These are phyloP conservation scores for Rhabdornis inornatus DNA, from an alignment of 2,113 vertebrate species.

Conservation along the genomic window DNA sequence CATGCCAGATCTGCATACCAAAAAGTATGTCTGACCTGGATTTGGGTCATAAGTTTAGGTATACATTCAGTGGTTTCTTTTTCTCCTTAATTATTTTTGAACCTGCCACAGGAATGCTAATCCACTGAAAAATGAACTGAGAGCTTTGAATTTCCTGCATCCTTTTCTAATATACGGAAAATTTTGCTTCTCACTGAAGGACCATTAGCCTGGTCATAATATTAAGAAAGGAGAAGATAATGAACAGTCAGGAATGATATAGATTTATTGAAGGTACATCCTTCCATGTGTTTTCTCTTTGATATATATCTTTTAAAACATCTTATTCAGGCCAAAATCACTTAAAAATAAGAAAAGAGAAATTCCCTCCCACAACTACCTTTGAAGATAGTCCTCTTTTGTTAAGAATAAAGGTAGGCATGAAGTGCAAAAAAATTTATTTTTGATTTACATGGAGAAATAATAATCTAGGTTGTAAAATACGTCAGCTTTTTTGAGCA, in stretches of 20 bases:
- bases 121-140: background rate
- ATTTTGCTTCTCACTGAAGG: background rate
- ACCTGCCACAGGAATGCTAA: background rate
- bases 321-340: background rate
- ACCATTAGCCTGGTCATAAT: background rate
- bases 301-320: background rate
- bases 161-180: background rate
- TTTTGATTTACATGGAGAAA: background rate
- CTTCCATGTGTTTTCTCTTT: background rate
- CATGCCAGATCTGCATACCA: background rate
- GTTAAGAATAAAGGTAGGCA: background rate
- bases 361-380: background rate
- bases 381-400: background rate
- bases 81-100: background rate
- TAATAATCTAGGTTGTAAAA: background rate
- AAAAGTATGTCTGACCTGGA: background rate
- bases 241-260: background rate
- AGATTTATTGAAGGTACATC: background rate
- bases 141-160: background rate
- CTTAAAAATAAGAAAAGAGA: background rate
- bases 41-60: background rate
- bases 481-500: background rate
- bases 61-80: background rate
- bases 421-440: background rate
- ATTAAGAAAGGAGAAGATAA: background rate